phyloP scores from a whole-genome alignment of 64 coral and sea anemone genomes.

The Montipora sp. region DNA sequence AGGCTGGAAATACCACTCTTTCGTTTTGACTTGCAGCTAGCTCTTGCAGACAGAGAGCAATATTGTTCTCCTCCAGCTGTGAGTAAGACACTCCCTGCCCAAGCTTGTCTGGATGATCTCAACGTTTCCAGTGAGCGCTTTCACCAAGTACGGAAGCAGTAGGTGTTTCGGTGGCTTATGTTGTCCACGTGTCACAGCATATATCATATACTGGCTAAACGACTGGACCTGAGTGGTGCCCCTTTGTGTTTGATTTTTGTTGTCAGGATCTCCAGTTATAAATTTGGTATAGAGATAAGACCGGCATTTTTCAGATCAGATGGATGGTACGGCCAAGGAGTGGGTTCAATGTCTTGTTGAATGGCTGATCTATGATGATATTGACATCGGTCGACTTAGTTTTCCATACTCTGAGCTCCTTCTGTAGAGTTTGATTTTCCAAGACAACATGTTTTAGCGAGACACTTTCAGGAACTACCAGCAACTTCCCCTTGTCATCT shows the following conservation, averaged over 20 bases:
- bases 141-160: conserved; percentile 51
- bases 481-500: conserved; percentile 32
- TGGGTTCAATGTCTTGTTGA: conserved; percentile 3
- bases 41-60: conserved; percentile 53
- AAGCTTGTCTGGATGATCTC: conserved; percentile 49
- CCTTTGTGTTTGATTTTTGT: conserved; percentile 13
- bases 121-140: conserved; percentile 36
- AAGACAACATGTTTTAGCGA: conserved; percentile 53
- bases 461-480: conserved; percentile 42
- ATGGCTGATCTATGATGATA: conserved; percentile 27
- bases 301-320: too few species aligned
- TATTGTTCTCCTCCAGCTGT: conserved; percentile 61
- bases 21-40: conserved; percentile 13
- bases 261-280: conserved; percentile 16
- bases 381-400: conserved; percentile 2
- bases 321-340: conserved; percentile 38
- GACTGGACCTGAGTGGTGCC: conserved; percentile 45
- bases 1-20: conserved; percentile 42
- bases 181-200: conserved; percentile 43
- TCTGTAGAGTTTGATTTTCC: conserved; percentile 36
- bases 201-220: conserved; percentile 62
- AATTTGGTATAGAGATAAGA: conserved; percentile 13
- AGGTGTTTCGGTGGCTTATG: conserved; percentile 57
- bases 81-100: conserved; percentile 56
- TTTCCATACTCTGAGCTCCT: conserved; percentile 17